Conservation (phyloP, 2,888 invertebrate species). For the Agonopterix subpropinquella region DNA sequence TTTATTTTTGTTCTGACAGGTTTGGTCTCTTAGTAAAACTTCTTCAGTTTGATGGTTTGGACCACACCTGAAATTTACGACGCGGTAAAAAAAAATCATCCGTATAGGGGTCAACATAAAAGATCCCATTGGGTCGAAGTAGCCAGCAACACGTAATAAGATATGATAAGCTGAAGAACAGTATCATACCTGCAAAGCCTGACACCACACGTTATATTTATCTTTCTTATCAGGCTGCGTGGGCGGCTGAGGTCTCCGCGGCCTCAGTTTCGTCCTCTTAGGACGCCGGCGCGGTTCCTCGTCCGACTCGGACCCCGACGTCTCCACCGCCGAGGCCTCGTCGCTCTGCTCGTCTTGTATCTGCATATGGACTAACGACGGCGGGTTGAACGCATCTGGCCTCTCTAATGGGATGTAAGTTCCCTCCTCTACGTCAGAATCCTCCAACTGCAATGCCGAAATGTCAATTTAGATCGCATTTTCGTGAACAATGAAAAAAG, state of each 20-base stretch:
- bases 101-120: too few relatives aligned
- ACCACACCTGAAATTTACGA: too few relatives aligned
- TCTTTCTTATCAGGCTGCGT: conserved; percentile 70
- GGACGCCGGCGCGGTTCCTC: conserved; percentile 67
- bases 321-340: conserved; percentile 67
- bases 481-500: background rate
- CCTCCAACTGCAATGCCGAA: conserved; percentile 44
- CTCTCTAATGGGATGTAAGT: conserved; percentile 75
- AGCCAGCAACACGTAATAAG: too few relatives aligned
- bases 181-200: conserved; percentile 61
- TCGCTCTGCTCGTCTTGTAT: conserved; percentile 78
- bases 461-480: conserved; percentile 9
- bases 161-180: too few relatives aligned
- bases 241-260: conserved; percentile 36
- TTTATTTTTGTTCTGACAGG: too few relatives aligned
- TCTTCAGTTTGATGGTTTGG: too few relatives aligned
- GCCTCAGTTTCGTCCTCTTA: conserved; percentile 72
- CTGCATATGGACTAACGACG: conserved; percentile 66
- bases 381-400: conserved; percentile 70
- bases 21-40: too few relatives aligned
- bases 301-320: conserved; percentile 76
- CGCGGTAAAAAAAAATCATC: too few relatives aligned
- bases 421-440: conserved; percentile 70
- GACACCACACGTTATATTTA: conserved; percentile 88
- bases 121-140: too few relatives aligned